phyloP scores from a whole-genome alignment of 2,113 vertebrate genomes.

The Coturnix japonica region DNA sequence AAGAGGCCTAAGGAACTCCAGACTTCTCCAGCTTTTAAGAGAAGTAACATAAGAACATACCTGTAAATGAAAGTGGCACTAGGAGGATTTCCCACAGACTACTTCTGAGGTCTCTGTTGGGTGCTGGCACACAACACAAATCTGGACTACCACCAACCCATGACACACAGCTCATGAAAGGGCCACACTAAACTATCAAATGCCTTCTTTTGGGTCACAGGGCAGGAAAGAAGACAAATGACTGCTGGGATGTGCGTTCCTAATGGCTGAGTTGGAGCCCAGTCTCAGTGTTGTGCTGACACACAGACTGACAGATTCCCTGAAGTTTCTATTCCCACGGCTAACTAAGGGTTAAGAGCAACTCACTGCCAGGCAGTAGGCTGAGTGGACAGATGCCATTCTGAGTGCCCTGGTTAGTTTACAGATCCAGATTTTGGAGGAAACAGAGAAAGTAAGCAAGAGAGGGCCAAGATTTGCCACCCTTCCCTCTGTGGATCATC shows the following conservation, averaged over 20 bases:
- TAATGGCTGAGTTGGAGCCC: not conserved
- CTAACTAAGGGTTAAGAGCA: not conserved
- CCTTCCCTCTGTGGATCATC: not conserved
- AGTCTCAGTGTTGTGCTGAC: not conserved
- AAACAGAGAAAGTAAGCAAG: not conserved
- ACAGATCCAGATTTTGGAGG: fast-evolving
- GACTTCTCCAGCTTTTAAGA: not conserved
- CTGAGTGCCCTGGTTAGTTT: not conserved
- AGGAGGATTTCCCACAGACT: not conserved
- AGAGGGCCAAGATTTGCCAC: not conserved
- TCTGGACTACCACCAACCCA: not conserved
- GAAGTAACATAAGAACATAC: not conserved
- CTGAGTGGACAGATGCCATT: not conserved
- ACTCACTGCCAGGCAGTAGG: not conserved
- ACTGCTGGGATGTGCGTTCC: not conserved
- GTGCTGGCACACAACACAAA: not conserved
- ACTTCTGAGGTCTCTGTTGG: not conserved
- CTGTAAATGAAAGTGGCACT: not conserved
- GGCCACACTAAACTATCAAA: not conserved
- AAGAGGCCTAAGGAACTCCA: not conserved
- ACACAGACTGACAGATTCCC: not conserved
- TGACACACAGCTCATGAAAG: not conserved
- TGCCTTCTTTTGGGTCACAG: not conserved
- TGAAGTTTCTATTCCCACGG: not conserved
- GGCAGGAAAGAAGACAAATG: not conserved